Evolutionary conservation across 2,113 vertebrate genomes (phyloP), one percentile per base, ranked within the genome.

Genomic region (Saguinus imperator): DNA sequence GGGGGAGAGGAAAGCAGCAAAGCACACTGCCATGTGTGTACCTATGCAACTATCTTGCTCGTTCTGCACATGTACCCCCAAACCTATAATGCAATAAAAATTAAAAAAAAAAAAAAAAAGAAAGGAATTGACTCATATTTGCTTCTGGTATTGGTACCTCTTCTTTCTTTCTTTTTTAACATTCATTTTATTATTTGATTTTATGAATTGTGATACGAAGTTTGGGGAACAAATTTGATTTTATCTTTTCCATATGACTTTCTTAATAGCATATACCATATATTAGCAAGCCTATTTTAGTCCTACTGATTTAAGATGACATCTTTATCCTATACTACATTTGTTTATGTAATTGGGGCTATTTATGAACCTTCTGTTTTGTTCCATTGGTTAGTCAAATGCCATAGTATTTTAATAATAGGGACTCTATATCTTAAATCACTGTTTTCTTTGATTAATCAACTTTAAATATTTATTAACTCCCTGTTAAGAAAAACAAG

Each of bases 131-230:
- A 17, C 55, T 88, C 17, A 18, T 48, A 23, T 68, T 83, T 88
- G 37, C 68, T 83, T 76, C 45, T 68, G 12, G 6, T 37, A 68
- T 57, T 68, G 55, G 23, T 66, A 35, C 17, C 8, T 1, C 50
- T 52, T 82, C 20, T 64, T 89, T 35, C 35, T 84, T 81, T 25
- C 66, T 27, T n/a, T 40, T 61, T 61, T 3, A 84, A 45, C 11
- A n/a, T 73, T 94, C 23, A 79, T 70, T 43, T 95, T 87, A 35
- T 95, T 3, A 66, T 64, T 76, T 83, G 6, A 68, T 52, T 95
- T 66, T 45, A 32, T 82, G 66, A 75, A 57, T 48, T 92, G 68
- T 88, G 77, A 88, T 35, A 14, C 68, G 18, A 45, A 48, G 23
- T 40, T 40, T 82, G 68, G 55, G 32, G 32, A 83, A 68, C 3